Evolutionary conservation across 2,888 invertebrate genomes (phyloP), one percentile per base, ranked within the genome.

Genomic region (Diploptera punctata): DNA sequence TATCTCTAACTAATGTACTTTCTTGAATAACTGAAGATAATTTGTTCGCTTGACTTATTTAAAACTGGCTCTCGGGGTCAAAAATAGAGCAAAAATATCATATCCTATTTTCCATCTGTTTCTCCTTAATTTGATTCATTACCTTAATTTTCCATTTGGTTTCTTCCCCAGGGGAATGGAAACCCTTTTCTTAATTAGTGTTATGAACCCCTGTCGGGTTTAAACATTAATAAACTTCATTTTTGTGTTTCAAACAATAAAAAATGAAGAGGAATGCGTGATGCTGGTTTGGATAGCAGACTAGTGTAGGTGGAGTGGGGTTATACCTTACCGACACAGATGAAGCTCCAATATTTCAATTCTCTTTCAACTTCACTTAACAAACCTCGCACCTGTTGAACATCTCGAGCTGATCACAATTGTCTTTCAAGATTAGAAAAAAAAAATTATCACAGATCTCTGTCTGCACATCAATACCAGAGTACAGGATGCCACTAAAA

Each of bases 111-210:
- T 57, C 57, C 57, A 57, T 57, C 57, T 57, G 57, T 57, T 57
- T 57, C 57, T 29, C 16, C 26, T 57, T 29, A 57, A 57, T 57
- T 57, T 57, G 57, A 57, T 57, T 57, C 57, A 57, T 57, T 31
- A 57, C 57, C 57, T 57, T 57, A 57, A 57, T 57, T 57, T 57
- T 57, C 57, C 26, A 57, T 57, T 29, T 57, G 26, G 57, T 57
- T 57, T 57, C 57, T 21, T 24, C 57, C 57, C n/a, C 9, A 29
- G 57, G 57, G 57, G 10, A 29, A 57, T n/a, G 13, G 31, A 57
- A n/a, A 57, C 57, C 57, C 57, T 65, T 65, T 47, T 44, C 47
- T 65, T 65, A 65, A 65, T 65, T 65, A 65, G 44, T 65, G 9
- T 47, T 47, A 44, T 47, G 65, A 65, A 65, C 65, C 65, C 65